phyloP scores from a whole-genome alignment of 2,797 vertebrate genomes.

The Scolopax rusticola region DNA sequence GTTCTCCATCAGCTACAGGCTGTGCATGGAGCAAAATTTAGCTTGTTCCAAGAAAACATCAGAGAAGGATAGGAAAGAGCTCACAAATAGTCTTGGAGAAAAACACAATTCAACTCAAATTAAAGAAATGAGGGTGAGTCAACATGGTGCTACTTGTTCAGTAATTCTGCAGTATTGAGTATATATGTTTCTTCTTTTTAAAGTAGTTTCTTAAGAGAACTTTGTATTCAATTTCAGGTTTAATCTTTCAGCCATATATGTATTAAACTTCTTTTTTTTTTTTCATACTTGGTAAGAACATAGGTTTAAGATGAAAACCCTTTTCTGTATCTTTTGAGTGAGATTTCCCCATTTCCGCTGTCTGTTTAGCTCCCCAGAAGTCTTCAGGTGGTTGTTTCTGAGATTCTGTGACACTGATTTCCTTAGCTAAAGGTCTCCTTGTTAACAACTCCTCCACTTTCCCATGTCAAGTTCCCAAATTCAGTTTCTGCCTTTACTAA shows the following conservation, averaged over 20 bases:
- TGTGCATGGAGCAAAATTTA: not conserved
- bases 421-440: not conserved
- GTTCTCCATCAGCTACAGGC: not conserved
- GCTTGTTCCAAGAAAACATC: not conserved
- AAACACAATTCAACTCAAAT: not conserved
- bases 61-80: not conserved
- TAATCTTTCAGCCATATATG: not conserved
- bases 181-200: not conserved
- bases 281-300: not conserved
- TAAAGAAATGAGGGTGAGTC: not conserved
- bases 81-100: not conserved
- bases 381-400: not conserved
- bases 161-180: not conserved
- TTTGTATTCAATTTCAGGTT: not conserved
- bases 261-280: not conserved
- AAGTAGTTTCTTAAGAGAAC: not conserved
- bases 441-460: not conserved
- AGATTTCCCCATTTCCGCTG: accelerated
- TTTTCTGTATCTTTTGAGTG: not conserved
- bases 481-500: not conserved
- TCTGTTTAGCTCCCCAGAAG: accelerated
- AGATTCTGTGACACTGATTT: not conserved
- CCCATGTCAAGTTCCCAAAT: not conserved
- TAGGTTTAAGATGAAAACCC: not conserved
- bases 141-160: not conserved